Evolutionary conservation across 1,140 invertebrate species (phyloP).

Genomic region (Linepithema humile): DNA sequence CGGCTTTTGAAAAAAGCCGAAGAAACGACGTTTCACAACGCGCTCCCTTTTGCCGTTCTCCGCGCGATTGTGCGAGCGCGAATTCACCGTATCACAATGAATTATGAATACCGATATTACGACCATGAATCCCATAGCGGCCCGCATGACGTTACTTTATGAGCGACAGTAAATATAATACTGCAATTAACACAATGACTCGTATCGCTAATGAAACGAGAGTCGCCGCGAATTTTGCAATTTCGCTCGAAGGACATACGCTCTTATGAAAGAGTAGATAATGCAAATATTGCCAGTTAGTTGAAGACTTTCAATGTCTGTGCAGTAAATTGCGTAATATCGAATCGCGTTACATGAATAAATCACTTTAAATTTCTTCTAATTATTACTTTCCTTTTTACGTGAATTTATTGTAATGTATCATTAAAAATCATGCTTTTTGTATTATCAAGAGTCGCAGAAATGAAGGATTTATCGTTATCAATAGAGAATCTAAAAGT

Average conservation of each 20-base stretch:
- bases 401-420: not conserved
- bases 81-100: slow-evolving; percentile 39
- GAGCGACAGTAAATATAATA: slow-evolving; percentile 15
- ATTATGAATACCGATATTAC: slow-evolving; percentile 34
- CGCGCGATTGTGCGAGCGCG: slow-evolving; percentile 18
- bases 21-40: slow-evolving; percentile 65
- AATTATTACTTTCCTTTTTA: slow-evolving; percentile 4
- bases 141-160: slow-evolving; percentile 35
- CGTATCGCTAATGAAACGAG: slow-evolving; percentile 13
- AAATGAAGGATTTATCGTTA: not conserved
- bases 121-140: slow-evolving; percentile 13
- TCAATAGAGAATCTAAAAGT: not conserved
- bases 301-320: not conserved
- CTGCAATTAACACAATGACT: slow-evolving; percentile 27
- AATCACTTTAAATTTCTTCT: not conserved
- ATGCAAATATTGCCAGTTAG: not conserved
- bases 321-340: not conserved
- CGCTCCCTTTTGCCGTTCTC: slow-evolving; percentile 44
- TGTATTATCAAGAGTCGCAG: not conserved
- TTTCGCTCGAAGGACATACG: not conserved
- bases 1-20: slow-evolving; percentile 60
- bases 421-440: not conserved
- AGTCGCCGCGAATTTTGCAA: slow-evolving; percentile 25
- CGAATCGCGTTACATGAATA: not conserved
- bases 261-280: not conserved